Percentiles rank a stretch among this genome's conserved stretches.
phyloP scores from a whole-genome alignment of 1,140 invertebrate genomes.

The Notospermus geniculatus region DNA sequence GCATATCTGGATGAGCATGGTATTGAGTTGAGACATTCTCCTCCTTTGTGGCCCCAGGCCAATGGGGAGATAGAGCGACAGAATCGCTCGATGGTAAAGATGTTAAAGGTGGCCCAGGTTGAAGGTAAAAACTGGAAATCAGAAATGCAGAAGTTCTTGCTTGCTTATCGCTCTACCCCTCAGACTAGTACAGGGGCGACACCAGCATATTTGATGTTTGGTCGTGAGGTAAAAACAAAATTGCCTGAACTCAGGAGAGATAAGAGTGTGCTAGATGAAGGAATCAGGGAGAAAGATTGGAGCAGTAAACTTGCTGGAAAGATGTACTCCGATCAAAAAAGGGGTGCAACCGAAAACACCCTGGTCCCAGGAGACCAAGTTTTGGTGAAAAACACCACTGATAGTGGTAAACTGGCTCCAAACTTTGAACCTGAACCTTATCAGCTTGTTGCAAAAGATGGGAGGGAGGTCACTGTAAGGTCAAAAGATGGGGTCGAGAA shows the following conservation, averaged over 20 bases:
- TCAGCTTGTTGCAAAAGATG: conserved; percentile 14
- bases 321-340: conserved; percentile 14
- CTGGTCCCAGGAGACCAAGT: conserved; percentile 21
- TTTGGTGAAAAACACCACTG: conserved; percentile 16
- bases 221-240: conserved; percentile 15
- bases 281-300: conserved; percentile 18
- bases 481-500: neutral
- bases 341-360: conserved; percentile 11
- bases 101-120: conserved; percentile 25
- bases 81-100: conserved; percentile 31
- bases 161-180: conserved; percentile 25
- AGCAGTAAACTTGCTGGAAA: conserved; percentile 21
- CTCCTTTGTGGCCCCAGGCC: conserved; percentile 26
- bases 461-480: conserved; percentile 17
- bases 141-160: conserved; percentile 25
- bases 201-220: conserved; percentile 17
- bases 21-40: conserved; percentile 12
- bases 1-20: conserved; percentile 4
- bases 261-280: conserved; percentile 1
- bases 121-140: conserved; percentile 23
- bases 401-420: conserved; percentile 19
- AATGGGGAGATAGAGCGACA: conserved; percentile 34
- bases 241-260: conserved; percentile 10
- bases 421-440: conserved; percentile 16
- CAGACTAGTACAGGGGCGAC: conserved; percentile 23